phyloP scores from a whole-genome alignment of 2,888 invertebrate genomes.

The Callinectes sapidus region DNA sequence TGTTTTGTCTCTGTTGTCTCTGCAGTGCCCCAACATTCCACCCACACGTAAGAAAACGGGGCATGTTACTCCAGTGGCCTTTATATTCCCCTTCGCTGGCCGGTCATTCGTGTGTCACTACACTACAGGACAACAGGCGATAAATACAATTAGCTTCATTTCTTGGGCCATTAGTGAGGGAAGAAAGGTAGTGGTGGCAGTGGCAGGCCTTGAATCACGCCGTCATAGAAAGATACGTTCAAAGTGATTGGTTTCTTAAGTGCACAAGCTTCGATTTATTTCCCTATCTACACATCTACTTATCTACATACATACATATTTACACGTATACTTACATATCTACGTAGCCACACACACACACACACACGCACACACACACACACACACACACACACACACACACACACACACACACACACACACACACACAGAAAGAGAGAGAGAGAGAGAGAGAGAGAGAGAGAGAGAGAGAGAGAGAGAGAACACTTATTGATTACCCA shows the following conservation, averaged over 20 bases:
- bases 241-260: background rate
- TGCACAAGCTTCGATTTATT: background rate
- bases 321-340: too few relatives aligned
- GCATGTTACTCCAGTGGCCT: background rate
- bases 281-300: background rate
- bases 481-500: too few relatives aligned
- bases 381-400: too few relatives aligned
- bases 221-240: background rate
- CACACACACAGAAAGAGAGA: too few relatives aligned
- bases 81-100: background rate
- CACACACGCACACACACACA: too few relatives aligned
- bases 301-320: too few relatives aligned
- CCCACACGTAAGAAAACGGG: background rate
- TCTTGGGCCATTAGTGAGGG: background rate
- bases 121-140: background rate
- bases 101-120: background rate
- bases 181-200: background rate
- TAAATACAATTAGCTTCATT: background rate
- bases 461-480: too few relatives aligned
- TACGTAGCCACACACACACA: too few relatives aligned
- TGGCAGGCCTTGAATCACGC: background rate
- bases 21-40: background rate
- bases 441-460: too few relatives aligned
- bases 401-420: too few relatives aligned
- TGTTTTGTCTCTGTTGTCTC: background rate